Evolutionary conservation across 2,888 invertebrate species (phyloP), one percentile per base, ranked within the genome.

Genomic region (Endomychus coccineus): DNA sequence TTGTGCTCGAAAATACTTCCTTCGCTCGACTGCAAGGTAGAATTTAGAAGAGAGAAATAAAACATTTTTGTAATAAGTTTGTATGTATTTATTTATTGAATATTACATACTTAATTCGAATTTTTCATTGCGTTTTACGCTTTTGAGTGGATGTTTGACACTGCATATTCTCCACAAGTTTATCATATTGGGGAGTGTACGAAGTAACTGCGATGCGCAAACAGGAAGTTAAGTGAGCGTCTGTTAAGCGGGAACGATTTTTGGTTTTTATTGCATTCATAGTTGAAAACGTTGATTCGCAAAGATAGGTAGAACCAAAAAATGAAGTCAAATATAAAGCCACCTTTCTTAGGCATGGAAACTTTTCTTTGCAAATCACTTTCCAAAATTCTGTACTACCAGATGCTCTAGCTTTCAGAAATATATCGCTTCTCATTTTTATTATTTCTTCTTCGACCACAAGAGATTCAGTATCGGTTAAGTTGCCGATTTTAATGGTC

Each of bases 271-370:
- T 27, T 13, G 27, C 17, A 14, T 34, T 34, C 34, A 34, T n/a
- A n/a, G n/a, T n/a, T n/a, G 34, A 34, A 27, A 36, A 36, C 13
- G 12, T 11, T 3, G 28, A 29, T 29, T 36, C 29, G 14, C 36
- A 36, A 9, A 29, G 15, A 16, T 36, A 36, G 9, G 29, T 36
- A 2, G 36, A 36, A 16, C 36, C 36, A 23, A 36, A 29, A 11
- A 28, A 29, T 22, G 29, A 17, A 22, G 27, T 35, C 16, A 35
- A 25, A 25, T 34, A 27, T 11, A 27, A 12, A 12, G 27, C 27
- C 11, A 16, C n/a, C 27, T 12, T 25, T 3, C 12, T 6, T 14
- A 34, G n/a, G 27, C 7, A 12, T 27, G 27, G 27, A 34, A 12
- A 27, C 5, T 12, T 34, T 27, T 16, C 16, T 11, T 34, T 27